Evolutionary conservation across 2,888 invertebrate species (phyloP), one percentile per base, ranked within the genome.

Genomic region (Resseliella maxima): DNA sequence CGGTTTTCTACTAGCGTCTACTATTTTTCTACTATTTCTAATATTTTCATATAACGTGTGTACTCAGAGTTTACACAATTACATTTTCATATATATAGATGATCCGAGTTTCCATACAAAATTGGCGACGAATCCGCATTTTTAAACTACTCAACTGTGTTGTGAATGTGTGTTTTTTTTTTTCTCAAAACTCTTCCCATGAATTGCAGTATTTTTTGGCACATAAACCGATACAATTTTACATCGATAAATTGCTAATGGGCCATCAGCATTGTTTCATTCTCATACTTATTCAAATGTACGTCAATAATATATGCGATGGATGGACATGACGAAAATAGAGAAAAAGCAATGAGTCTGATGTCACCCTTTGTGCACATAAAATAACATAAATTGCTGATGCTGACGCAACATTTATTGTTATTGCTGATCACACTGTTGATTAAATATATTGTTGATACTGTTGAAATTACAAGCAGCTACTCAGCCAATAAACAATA

Each of bases 321-420:
- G 59, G 3, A 21, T 6, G 50, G n/a, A n/a, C n/a, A n/a, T n/a
- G n/a, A n/a, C n/a, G n/a, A n/a, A n/a, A n/a, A n/a, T n/a, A n/a
- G n/a, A n/a, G n/a, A n/a, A n/a, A n/a, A n/a, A 50, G 50, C 18
- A 50, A 50, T 18, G 50, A 50, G 27, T 27, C 24, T 59, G 59
- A 59, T 59, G 59, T 59, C 59, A 59, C 59, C 59, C 59, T 24
- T 59, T 12, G 59, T 18, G 59, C 59, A 59, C 59, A 59, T 59
- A 59, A 59, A 59, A 59, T 59, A 59, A n/a, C 59, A 59, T 59
- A 59, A 59, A 59, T 59, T 59, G 59, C 59, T 59, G 18, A 50
- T 50, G 46, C 46, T 50, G 59, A 59, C 59, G 59, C 59, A 59
- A 24, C 27, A 6, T 59, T 59, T 59, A 59, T 59, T 24, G 59